A percentile compares a stretch with the other conserved stretches of the same genome.
These are phyloP conservation scores for Kryphioiulus occultus DNA, from an alignment of 2,888 invertebrate species.

Conservation along the genomic window DNA sequence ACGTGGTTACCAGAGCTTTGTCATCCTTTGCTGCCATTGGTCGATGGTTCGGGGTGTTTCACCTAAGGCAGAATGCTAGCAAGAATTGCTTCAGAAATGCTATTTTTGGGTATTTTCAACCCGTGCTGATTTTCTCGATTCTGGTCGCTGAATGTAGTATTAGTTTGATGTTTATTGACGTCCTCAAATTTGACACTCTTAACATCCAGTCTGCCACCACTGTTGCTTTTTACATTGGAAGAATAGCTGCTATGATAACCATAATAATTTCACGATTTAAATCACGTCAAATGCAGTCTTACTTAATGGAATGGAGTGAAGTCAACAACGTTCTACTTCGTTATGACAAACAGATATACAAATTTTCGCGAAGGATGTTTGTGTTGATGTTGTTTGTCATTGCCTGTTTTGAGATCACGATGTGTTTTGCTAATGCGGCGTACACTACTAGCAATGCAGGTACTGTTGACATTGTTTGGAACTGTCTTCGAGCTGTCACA, in stretches of 20 bases:
- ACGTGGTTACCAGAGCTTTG: neutral
- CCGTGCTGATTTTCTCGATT: neutral
- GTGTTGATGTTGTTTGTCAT: neutral
- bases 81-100: neutral
- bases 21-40: neutral
- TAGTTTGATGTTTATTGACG: neutral
- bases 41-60: neutral
- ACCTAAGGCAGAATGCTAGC: neutral
- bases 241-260: neutral
- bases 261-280: neutral
- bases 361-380: neutral
- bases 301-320: neutral
- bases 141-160: neutral
- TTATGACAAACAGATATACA: neutral
- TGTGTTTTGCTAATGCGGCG: neutral
- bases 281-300: neutral
- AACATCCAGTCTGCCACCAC: neutral
- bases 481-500: neutral
- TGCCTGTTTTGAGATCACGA: neutral
- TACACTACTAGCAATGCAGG: neutral
- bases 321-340: neutral
- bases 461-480: neutral
- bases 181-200: neutral
- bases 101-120: neutral
- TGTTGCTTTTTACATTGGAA: neutral